Conservation (phyloP, 2,888 invertebrate genomes). For the Parasteatoda lunata region DNA sequence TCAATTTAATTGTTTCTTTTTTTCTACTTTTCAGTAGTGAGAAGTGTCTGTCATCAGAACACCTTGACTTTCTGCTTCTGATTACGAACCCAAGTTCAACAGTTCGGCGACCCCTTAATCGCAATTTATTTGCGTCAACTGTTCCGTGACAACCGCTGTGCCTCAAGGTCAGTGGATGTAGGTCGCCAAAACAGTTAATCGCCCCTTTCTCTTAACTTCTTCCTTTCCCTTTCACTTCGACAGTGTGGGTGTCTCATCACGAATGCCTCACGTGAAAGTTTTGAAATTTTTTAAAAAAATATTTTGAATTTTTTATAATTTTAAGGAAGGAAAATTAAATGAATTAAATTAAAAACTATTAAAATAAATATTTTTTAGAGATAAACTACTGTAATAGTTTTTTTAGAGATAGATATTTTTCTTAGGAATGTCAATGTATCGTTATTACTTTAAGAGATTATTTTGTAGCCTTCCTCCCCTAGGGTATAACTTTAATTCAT, state of each 20-base stretch:
- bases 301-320: too few relatives aligned
- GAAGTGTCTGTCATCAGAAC: neutral
- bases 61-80: slow-evolving; percentile 39
- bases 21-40: neutral
- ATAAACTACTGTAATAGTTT: too few relatives aligned
- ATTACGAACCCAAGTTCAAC: slow-evolving; percentile 33
- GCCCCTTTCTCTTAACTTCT: neutral
- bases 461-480: too few relatives aligned
- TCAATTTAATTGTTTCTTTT: neutral
- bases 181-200: slow-evolving; percentile 21
- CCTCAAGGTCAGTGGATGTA: slow-evolving; percentile 46
- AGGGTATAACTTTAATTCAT: too few relatives aligned
- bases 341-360: too few relatives aligned
- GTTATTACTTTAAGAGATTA: too few relatives aligned
- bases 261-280: too few relatives aligned
- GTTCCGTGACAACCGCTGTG: slow-evolving; percentile 31
- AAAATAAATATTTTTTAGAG: too few relatives aligned
- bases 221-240: slow-evolving; percentile 1
- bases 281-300: too few relatives aligned
- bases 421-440: too few relatives aligned
- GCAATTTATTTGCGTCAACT: slow-evolving; percentile 43
- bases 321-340: too few relatives aligned
- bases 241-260: neutral
- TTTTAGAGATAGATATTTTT: too few relatives aligned
- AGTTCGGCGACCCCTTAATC: slow-evolving; percentile 52